These are phyloP conservation scores for Conchocele bisecta DNA, from an alignment of 2,888 invertebrate species.

Conservation along the genomic window DNA sequence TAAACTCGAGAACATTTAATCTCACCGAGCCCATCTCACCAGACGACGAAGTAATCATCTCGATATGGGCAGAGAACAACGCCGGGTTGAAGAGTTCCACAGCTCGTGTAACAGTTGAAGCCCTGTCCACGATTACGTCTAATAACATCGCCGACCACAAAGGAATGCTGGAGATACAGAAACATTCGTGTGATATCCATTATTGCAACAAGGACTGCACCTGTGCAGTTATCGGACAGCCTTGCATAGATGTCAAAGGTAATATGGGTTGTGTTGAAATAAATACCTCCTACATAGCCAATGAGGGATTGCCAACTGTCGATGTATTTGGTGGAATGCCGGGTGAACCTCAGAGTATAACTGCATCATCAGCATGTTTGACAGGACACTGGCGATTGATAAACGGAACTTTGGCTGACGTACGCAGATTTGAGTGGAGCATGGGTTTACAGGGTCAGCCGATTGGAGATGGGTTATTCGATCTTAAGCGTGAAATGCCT, in stretches of 20 bases:
- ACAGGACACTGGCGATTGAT: conserved; percentile 37
- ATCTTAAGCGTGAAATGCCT: conserved; percentile 14
- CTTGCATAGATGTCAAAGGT: conserved; percentile 28
- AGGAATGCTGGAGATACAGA: conserved; percentile 30
- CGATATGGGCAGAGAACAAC: conserved; percentile 51
- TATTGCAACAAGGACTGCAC: conserved; percentile 58
- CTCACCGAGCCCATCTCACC: conserved; percentile 2
- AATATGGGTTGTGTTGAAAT: conserved; percentile 3
- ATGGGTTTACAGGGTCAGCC: conserved; percentile 31
- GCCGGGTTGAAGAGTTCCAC: conserved; percentile 41
- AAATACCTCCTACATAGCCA: not conserved
- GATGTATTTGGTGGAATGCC: not conserved
- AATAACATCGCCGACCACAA: not conserved
- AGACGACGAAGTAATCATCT: conserved; percentile 35
- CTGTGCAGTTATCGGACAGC: conserved; percentile 52
- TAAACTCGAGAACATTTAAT: not conserved
- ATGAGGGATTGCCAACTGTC: not conserved
- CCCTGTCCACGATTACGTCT: not conserved
- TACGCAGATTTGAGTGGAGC: conserved; percentile 56
- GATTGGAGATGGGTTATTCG: conserved; percentile 48
- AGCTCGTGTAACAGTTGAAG: conserved; percentile 33
- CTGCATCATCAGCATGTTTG: conserved; percentile 44
- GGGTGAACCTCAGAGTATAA: not conserved
- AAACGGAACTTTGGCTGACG: not conserved
- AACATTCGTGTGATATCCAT: conserved; percentile 53